Conservation (phyloP, 2,797 vertebrate species). For the Poecilia picta region DNA sequence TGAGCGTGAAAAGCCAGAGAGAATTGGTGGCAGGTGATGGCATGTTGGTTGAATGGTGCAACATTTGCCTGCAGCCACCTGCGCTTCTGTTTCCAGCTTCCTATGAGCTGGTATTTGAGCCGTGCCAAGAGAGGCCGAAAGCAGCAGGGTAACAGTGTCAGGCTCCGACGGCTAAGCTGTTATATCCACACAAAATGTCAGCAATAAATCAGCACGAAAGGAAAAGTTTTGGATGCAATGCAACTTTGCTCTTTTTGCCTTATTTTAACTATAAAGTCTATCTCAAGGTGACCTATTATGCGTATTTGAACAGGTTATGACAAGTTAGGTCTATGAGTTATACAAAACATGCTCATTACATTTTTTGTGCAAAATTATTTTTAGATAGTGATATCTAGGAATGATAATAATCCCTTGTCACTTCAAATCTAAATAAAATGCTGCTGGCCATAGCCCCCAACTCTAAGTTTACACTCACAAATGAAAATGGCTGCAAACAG, state of each 20-base stretch:
- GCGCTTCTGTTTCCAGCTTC: constrained; percentile 45
- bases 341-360: too few species aligned
- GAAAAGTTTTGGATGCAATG: neutral
- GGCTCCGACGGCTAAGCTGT: constrained; percentile 43
- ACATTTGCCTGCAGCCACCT: constrained; percentile 50
- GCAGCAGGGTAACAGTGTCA: constrained; percentile 43
- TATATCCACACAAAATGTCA: constrained; percentile 36
- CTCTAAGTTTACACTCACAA: too few species aligned
- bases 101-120: constrained; percentile 49
- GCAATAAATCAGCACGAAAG: constrained; percentile 29
- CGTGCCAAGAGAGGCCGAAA: constrained; percentile 44
- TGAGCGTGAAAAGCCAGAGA: constrained; percentile 31
- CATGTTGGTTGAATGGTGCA: constrained; percentile 31
- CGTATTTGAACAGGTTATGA: too few species aligned
- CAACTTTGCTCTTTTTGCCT: neutral
- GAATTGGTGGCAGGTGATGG: constrained; percentile 27
- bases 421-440: too few species aligned
- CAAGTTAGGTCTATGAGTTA: too few species aligned
- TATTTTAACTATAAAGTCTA: neutral
- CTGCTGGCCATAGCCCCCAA: too few species aligned
- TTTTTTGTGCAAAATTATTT: too few species aligned
- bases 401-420: too few species aligned
- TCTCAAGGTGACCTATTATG: too few species aligned
- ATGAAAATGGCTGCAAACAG: too few species aligned
- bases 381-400: too few species aligned